Evolutionary conservation across 2,888 invertebrate species (phyloP).

Genomic region (Oithona nana): DNA sequence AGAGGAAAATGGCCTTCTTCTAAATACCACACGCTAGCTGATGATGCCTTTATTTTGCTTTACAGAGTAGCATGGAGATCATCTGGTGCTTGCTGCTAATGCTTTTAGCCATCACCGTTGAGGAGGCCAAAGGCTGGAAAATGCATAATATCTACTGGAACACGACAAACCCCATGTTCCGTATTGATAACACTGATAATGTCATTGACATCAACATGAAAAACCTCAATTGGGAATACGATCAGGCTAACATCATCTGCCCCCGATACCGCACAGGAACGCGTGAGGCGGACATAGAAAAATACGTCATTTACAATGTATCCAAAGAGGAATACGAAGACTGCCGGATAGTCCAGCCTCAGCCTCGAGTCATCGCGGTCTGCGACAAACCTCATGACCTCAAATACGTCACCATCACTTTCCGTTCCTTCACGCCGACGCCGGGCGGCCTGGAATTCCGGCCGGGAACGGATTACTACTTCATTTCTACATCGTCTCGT

Average conservation of each 20-base stretch:
- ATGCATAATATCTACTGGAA: conserved; percentile 11
- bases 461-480: conserved; percentile 83
- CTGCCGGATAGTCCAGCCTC: conserved; percentile 81
- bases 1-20: too few relatives aligned
- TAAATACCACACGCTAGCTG: too few relatives aligned
- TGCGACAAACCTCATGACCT: conserved; percentile 84
- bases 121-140: neutral
- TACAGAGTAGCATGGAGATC: too few relatives aligned
- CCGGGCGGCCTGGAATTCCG: conserved; percentile 82
- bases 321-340: conserved; percentile 90
- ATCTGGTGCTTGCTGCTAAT: too few relatives aligned
- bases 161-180: conserved; percentile 35
- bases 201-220: conserved; percentile 88
- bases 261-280: conserved; percentile 58
- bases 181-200: conserved; percentile 92
- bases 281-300: neutral
- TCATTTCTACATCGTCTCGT: conserved; percentile 72
- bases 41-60: too few relatives aligned
- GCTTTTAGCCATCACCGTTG: too few relatives aligned
- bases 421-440: conserved; percentile 84
- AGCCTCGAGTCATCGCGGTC: conserved; percentile 76
- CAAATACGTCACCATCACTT: conserved; percentile 87
- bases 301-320: conserved; percentile 33
- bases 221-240: conserved; percentile 77
- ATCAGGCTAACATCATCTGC: conserved; percentile 88